Base-by-base conservation (phyloP, 1,140 invertebrate genomes). In the Tetragnatha versicolor region DNA sequence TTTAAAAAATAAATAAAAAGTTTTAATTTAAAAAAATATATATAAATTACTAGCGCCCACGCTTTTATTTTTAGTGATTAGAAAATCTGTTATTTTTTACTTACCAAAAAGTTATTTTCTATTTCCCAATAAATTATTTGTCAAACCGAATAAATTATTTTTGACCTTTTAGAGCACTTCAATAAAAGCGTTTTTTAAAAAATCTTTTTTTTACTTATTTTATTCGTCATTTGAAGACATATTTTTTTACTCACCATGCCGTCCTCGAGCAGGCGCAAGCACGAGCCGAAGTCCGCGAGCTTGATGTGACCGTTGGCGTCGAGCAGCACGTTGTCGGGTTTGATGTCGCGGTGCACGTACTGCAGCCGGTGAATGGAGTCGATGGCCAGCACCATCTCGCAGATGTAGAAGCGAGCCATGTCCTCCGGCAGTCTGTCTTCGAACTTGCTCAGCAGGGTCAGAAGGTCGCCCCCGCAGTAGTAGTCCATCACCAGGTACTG, bases 401-500 rank as follows among this genome's bases (percentile, higher is more conserved):
- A 95, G 81, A 99, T 96, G 87, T 99, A 99, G 90, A 99, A 99
- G 80, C 92, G 91, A 45, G 96, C 96, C 96, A 99, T 98, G 84
- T 98, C 95, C 88, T 99, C 98, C 10, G 98, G 97, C 80, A 99
- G 90, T 63, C 95, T 91, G 86, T 98, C 96, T 85, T 99, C 97
- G 87, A 99, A 99, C 89, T 99, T 99, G 84, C 95, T 98, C 25
- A 99, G 88, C 53, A 99, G 88, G 1, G 98, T 99, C 60, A 99
- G 89, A 63, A 99, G 90, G 88, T 99, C 98, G 17, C 79, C 98
- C 37, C 98, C 98, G 86, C 96, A 98, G 87, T 99, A 99, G 88
- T 99, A 99, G 88, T 99, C 98, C 98, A 99, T 99, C 63, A 99
- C 96, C 83, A 99, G 89, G 89, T 99, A 99, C 93, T 91, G 60